Percentiles rank a stretch among this genome's conserved stretches.
These are phyloP conservation scores for Gambusia yucatana DNA, from an alignment of 2,797 vertebrate genomes.

Conservation along the genomic window DNA sequence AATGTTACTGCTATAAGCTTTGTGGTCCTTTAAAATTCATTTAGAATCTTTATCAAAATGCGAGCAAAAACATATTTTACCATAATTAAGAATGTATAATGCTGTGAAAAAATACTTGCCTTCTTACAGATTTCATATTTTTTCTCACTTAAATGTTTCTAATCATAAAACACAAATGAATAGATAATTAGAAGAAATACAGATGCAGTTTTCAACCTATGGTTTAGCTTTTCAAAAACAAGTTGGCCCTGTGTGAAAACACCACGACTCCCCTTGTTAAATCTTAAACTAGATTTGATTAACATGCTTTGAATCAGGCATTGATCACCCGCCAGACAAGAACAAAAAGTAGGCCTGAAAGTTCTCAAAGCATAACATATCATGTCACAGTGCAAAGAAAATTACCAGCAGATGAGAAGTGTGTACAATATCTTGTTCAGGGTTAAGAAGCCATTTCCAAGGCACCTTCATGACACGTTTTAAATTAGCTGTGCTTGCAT, in stretches of 20 bases:
- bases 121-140: neutral
- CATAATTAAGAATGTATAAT: neutral
- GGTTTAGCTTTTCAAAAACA: neutral
- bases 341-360: neutral
- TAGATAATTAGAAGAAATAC: neutral
- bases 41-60: neutral
- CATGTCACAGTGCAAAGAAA: neutral
- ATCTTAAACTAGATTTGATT: neutral
- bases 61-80: neutral
- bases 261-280: neutral
- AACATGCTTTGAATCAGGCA: neutral
- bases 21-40: neutral
- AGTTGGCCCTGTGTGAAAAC: neutral
- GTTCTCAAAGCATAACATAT: neutral
- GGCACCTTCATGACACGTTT: too few species aligned
- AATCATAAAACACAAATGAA: neutral
- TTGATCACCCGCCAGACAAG: neutral
- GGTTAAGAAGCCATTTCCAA: too few species aligned
- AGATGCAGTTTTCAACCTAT: neutral
- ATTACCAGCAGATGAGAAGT: neutral
- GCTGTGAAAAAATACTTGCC: neutral
- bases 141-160: neutral
- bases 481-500: neutral
- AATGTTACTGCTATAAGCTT: constrained; percentile 1
- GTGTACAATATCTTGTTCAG: too few species aligned